Evolutionary conservation across 2,113 vertebrate species (phyloP).

Genomic region (Lepidothrix coronata): DNA sequence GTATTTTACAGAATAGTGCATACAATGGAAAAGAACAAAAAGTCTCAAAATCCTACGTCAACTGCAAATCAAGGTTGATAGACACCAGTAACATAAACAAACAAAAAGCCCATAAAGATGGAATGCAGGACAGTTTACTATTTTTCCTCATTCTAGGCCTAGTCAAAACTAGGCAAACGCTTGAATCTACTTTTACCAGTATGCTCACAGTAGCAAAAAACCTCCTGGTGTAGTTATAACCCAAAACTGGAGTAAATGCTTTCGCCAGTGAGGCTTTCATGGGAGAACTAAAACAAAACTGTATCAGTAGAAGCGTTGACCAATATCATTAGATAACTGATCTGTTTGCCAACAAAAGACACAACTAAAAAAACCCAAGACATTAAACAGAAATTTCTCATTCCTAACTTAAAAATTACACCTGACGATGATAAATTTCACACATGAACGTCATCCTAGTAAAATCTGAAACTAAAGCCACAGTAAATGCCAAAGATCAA

Average conservation of each 20-base stretch:
- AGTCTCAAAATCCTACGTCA: neutral
- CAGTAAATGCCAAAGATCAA: neutral
- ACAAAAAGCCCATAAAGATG: neutral
- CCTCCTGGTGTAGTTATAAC: neutral
- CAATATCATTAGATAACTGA: neutral
- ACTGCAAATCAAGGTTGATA: neutral
- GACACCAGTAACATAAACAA: neutral
- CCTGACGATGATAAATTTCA: neutral
- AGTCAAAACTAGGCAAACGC: neutral
- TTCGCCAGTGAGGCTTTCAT: neutral
- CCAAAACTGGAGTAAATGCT: neutral
- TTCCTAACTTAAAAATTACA: neutral
- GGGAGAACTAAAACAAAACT: neutral
- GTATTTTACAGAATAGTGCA: neutral
- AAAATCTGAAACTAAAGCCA: neutral
- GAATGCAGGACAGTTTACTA: neutral
- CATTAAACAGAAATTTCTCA: neutral
- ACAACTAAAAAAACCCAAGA: rapidly evolving
- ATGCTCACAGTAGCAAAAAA: neutral
- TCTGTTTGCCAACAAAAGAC: neutral
- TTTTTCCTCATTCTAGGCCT: neutral
- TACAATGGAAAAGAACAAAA: neutral
- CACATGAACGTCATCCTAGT: neutral
- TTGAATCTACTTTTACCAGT: neutral
- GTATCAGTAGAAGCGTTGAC: neutral